These are phyloP conservation scores for Lamproptera curius DNA, from an alignment of 2,888 invertebrate species.

Conservation along the genomic window DNA sequence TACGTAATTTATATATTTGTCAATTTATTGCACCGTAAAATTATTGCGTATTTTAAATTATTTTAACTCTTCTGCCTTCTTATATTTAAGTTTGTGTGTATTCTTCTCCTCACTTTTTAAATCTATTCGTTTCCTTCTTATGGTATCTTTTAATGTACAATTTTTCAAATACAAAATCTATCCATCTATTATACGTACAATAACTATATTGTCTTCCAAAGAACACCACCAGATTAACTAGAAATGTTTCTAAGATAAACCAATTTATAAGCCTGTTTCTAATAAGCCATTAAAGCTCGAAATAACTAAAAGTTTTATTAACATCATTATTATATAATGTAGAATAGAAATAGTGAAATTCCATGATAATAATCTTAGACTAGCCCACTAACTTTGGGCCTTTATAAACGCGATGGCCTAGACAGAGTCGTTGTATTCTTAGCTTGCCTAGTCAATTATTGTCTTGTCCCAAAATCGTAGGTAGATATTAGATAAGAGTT, in stretches of 20 bases:
- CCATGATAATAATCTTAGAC: conserved; percentile 17
- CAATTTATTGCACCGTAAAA: conserved; percentile 14
- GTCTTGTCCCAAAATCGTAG: conserved; percentile 37
- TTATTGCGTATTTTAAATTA: background rate
- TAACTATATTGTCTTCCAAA: conserved; percentile 19
- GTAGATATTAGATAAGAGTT: conserved; percentile 19
- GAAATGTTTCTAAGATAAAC: background rate
- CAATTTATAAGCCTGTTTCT: background rate
- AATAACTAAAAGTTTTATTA: conserved; percentile 2
- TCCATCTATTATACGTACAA: background rate
- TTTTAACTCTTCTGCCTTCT: too few relatives aligned
- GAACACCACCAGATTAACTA: conserved; percentile 3
- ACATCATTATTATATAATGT: conserved; percentile 7
- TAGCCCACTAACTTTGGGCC: conserved; percentile 14
- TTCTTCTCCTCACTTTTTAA: too few relatives aligned
- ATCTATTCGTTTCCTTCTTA: too few relatives aligned
- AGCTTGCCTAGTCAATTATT: conserved; percentile 67
- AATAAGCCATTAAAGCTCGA: conserved; percentile 11
- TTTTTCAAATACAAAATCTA: too few relatives aligned
- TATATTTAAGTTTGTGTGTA: too few relatives aligned
- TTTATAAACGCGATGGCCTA: conserved; percentile 43
- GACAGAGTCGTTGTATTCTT: conserved; percentile 36
- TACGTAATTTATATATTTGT: conserved; percentile 28
- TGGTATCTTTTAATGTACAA: too few relatives aligned
- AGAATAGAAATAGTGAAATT: conserved; percentile 15